Conservation (phyloP, 2,888 invertebrate species). For the Hemistola chrysoprasaria region DNA sequence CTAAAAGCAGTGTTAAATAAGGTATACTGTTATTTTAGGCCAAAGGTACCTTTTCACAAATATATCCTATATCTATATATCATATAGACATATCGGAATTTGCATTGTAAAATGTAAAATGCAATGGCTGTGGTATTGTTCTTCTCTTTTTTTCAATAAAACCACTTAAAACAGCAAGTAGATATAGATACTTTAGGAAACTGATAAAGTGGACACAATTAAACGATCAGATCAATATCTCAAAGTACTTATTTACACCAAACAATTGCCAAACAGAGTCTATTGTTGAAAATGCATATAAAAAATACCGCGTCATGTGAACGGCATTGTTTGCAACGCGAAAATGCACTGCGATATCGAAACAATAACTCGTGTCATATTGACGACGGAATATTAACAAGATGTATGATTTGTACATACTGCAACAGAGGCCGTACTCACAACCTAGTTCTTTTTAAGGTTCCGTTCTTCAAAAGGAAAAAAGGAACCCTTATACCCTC, state of each 20-base stretch:
- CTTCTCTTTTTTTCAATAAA: too few species aligned
- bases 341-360: slow-evolving; percentile 42
- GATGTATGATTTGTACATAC: slow-evolving; percentile 3
- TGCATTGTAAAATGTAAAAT: too few species aligned
- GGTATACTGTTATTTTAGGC: too few species aligned
- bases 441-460: too few species aligned
- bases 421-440: too few species aligned
- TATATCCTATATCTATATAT: too few species aligned
- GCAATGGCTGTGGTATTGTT: too few species aligned
- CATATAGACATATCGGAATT: too few species aligned
- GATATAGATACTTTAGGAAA: slow-evolving; percentile 3
- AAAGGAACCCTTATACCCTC: too few species aligned
- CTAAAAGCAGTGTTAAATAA: too few species aligned
- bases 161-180: slow-evolving; percentile 1
- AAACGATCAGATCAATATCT: slow-evolving; percentile 49
- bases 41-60: too few species aligned
- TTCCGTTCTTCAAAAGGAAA: too few species aligned
- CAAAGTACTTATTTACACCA: slow-evolving; percentile 35
- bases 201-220: slow-evolving; percentile 28
- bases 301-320: slow-evolving; percentile 57
- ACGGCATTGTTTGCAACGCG: slow-evolving; percentile 48
- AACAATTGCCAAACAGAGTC: slow-evolving; percentile 61
- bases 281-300: slow-evolving; percentile 52
- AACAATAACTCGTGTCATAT: slow-evolving; percentile 41
- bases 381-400: slow-evolving; percentile 35